Percentiles rank a stretch among this genome's conserved stretches.
Evolutionary conservation across 35 echinoderm and acorn worm genomes (phyloP).

Genomic region (Chiridota heheva): DNA sequence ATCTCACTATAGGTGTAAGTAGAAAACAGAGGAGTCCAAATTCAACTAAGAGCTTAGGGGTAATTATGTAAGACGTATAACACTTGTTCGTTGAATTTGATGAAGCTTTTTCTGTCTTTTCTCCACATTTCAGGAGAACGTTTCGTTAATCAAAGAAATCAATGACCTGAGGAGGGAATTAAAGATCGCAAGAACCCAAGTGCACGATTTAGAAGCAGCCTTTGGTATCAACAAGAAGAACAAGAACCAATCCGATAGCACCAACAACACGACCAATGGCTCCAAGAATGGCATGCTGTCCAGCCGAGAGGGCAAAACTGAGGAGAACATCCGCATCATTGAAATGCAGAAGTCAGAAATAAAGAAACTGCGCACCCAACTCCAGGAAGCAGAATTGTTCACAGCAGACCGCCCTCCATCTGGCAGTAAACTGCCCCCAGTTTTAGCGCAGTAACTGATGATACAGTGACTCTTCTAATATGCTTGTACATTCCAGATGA

Average conservation of each 20-base stretch:
- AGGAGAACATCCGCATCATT: slow-evolving; percentile 92
- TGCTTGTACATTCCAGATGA: too few species aligned
- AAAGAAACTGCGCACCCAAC: slow-evolving; percentile 68
- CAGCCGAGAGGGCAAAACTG: slow-evolving; percentile 68
- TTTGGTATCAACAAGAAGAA: slow-evolving; percentile 93
- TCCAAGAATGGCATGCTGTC: slow-evolving; percentile 2
- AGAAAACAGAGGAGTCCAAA: too few species aligned
- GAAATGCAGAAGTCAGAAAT: slow-evolving; percentile 88
- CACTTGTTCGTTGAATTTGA: too few species aligned
- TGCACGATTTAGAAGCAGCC: slow-evolving; percentile 96
- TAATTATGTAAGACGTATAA: too few species aligned
- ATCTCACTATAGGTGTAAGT: too few species aligned
- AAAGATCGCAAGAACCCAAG: slow-evolving; percentile 92
- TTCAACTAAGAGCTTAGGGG: too few species aligned
- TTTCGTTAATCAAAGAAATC: slow-evolving; percentile 98
- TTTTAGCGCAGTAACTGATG: slow-evolving; percentile 83
- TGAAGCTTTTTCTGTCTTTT: too few species aligned
- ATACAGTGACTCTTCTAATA: too few species aligned
- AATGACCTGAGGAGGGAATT: slow-evolving; percentile 95
- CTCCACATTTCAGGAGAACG: slow-evolving; percentile 74
- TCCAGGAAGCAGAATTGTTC: slow-evolving; percentile 62
- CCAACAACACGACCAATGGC: slow-evolving; percentile 38
- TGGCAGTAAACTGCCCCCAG: slow-evolving; percentile 83
- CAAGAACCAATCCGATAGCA: slow-evolving; percentile 44
- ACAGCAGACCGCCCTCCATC: slow-evolving; percentile 82